phyloP scores from a whole-genome alignment of 2,888 invertebrate genomes.

The Melipona beecheii region DNA sequence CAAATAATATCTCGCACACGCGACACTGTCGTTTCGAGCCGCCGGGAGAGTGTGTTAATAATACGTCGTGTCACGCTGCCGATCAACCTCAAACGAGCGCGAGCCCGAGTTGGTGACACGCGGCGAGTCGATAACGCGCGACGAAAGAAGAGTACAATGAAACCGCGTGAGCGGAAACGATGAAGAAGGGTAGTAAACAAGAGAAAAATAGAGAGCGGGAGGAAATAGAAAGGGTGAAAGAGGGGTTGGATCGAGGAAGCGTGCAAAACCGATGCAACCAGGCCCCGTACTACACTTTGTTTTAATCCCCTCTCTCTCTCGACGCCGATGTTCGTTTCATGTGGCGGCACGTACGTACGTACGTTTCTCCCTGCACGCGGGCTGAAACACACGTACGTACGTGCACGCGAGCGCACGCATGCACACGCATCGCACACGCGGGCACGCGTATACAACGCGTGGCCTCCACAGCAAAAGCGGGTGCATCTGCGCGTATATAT shows the following conservation, averaged over 20 bases:
- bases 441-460: neutral
- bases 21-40: no score
- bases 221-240: neutral
- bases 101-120: slow-evolving; percentile 27
- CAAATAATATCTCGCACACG: no score
- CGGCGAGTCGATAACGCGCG: slow-evolving; percentile 25
- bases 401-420: neutral
- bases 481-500: slow-evolving; percentile 7
- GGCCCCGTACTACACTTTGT: slow-evolving; percentile 47
- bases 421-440: no score
- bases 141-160: slow-evolving; percentile 2
- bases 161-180: neutral
- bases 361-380: slow-evolving; percentile 26
- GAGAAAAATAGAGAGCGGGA: neutral
- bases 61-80: slow-evolving; percentile 43
- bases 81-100: slow-evolving; percentile 41
- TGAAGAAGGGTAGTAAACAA: neutral
- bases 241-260: slow-evolving; percentile 28
- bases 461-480: slow-evolving; percentile 10
- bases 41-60: slow-evolving; percentile 1
- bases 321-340: slow-evolving; percentile 35
- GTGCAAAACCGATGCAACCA: slow-evolving; percentile 52
- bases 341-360: slow-evolving; percentile 39
- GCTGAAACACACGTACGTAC: neutral
- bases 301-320: slow-evolving; percentile 38